Evolutionary conservation across 2,797 vertebrate genomes (phyloP), one percentile per base, ranked within the genome.

Genomic region (Glyptemys insculpta): DNA sequence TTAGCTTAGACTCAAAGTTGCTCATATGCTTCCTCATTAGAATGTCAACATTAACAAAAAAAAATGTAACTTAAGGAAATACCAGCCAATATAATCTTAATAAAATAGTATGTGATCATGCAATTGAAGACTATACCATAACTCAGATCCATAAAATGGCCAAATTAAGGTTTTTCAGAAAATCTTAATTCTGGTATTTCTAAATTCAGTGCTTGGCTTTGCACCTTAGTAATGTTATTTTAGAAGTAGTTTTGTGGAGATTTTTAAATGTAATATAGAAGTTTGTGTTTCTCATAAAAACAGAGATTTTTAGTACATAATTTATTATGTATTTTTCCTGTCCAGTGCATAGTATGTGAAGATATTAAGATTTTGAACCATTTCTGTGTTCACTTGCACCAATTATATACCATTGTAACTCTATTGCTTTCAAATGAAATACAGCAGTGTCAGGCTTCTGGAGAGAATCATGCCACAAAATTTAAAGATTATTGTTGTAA

Each of bases 401-500:
- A 96, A 31, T 95, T 95, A 95, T 97, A 96, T 93, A 93, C 91
- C 95, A 93, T 23, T 41, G 59, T 31, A 92, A 79, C 54, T 79
- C 94, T 79, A 84, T 80, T 94, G 88, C 83, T 88, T 93, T 96
- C 82, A 93, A 81, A 95, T 95, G 87, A 97, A 94, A 94, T 97
- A 96, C 83, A 95, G 81, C 96, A 97, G 80, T 79, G 92, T 95
- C 89, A 93, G 84, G 50, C 50, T 50, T 50, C 14, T 50, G 14
- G 78, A 92, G 65, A 96, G 49, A 89, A 84, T 59, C n/a, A 12
- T 89, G 81, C 86, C 74, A 47, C 52, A 81, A 87, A 96, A 92
- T 94, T 97, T 96, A 95, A 95, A 94, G 86, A 94, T 90, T 81
- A 79, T 96, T 94, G 91, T 94, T 96, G 72, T 94, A 78, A 92